Base-by-base conservation (phyloP, 2,113 vertebrate species). In the Cebidichthys violaceus region DNA sequence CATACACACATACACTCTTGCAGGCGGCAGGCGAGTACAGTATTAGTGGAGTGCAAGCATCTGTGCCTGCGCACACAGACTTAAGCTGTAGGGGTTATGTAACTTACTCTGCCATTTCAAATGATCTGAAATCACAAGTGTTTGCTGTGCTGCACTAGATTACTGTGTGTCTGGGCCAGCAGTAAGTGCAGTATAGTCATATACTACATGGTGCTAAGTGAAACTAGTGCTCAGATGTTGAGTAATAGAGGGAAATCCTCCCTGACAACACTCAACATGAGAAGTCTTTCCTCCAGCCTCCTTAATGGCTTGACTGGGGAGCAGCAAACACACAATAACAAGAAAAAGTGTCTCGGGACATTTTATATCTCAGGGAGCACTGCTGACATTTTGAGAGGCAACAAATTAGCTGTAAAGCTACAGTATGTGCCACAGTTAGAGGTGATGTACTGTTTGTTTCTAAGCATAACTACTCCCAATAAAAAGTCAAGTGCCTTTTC, bases 31-130 rank as follows among this genome's bases (percentile, higher is more conserved):
- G 86, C 68, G 24, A 79, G 77, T 85, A 81, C 82, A 86, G 88
- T 86, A 90, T 92, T 93, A 90, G 85, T 77, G 50, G 84, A 89
- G 74, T 24, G 77, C 72, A 68, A 80, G 88, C 87, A 88, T 88
- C 92, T 91, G 89, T 84, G 88, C 83, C 87, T 85, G 77, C 57
- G 45, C 82, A 81, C 77, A 82, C 75, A 88, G 78, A 86, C 85
- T 73, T 93, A 90, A 91, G 89, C 92, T 82, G 73, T 72, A 47
- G 86, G 47, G 78, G 84, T 95, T 94, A 94, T 91, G 90, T 91
- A 94, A 95, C 89, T 89, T 77, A 88, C 86, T 89, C 87, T 91
- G 87, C 90, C 92, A 90, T 93, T 92, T 93, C 82, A 88, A 89
- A 91, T 93, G 82, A 93, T 94, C 85, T 90, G 75, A 88, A 84